Percentiles rank a stretch among this genome's conserved stretches.
phyloP scores from a whole-genome alignment of 2,888 invertebrate species.

The Ischnura elegans region DNA sequence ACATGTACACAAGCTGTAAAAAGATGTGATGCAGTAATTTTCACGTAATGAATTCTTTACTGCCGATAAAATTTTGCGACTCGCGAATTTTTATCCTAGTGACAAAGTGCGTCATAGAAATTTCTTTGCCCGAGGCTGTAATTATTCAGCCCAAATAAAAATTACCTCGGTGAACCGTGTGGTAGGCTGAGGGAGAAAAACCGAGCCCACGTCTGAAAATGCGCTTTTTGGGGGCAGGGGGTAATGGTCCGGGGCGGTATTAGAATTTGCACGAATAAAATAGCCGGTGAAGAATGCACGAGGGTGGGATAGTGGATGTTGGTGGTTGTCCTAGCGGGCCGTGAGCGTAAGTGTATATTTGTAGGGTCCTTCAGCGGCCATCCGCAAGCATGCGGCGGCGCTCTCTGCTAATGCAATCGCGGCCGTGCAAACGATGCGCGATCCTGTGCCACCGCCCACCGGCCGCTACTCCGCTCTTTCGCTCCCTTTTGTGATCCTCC shows the following conservation, averaged over 20 bases:
- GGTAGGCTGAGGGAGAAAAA: too few species aligned
- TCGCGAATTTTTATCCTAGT: too few species aligned
- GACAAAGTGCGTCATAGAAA: too few species aligned
- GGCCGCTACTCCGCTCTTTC: not conserved
- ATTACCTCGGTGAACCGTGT: too few species aligned
- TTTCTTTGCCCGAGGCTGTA: too few species aligned
- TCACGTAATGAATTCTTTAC: too few species aligned
- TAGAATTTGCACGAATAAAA: conserved; percentile 27
- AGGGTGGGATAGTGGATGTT: not conserved
- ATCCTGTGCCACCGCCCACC: not conserved
- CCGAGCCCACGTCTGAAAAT: too few species aligned
- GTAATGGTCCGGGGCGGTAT: not conserved
- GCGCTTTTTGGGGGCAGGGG: not conserved
- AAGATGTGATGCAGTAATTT: too few species aligned
- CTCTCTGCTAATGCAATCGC: not conserved
- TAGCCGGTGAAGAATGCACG: conserved; percentile 40
- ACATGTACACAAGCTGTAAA: too few species aligned
- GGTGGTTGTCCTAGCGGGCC: not conserved
- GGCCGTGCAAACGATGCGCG: not conserved
- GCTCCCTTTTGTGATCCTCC: not conserved
- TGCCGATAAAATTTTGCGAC: too few species aligned
- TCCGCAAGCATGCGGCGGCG: conserved; percentile 36
- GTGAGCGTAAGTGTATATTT: not conserved
- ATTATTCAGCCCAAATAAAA: too few species aligned
- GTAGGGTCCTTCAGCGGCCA: conserved; percentile 23